These are phyloP conservation scores for Emydura subglobosa DNA, from an alignment of 2,113 vertebrate genomes.

Conservation along the genomic window DNA sequence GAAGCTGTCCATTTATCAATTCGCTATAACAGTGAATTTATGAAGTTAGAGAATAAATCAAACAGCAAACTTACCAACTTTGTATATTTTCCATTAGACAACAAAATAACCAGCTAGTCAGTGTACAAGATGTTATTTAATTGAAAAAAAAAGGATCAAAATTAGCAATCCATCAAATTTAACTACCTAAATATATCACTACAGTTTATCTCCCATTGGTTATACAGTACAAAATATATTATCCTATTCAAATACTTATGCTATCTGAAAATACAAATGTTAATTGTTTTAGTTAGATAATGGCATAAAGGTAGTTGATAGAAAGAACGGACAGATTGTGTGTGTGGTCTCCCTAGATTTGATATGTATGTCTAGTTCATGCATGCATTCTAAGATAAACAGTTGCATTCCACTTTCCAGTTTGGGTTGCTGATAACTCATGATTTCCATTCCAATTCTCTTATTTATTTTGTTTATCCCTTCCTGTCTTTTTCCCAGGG, in stretches of 20 bases:
- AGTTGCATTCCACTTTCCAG: conserved; percentile 76
- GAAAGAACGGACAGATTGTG: conserved; percentile 14
- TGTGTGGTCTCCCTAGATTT: conserved; percentile 8
- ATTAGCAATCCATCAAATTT: conserved; percentile 22
- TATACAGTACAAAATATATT: not conserved
- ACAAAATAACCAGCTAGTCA: not conserved
- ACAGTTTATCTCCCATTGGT: not conserved
- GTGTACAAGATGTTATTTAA: conserved; percentile 42
- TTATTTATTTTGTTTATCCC: conserved; percentile 83
- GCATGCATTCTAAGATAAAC: conserved; percentile 26
- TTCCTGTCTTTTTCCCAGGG: conserved; percentile 76
- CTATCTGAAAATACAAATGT: not conserved
- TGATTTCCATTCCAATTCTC: conserved; percentile 66
- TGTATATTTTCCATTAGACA: not conserved
- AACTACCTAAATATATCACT: conserved; percentile 4
- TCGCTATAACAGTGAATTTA: not conserved
- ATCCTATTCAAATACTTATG: not conserved
- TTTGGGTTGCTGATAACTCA: conserved; percentile 64
- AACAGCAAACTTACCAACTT: not conserved
- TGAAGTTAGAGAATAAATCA: not conserved
- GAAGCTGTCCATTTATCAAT: not conserved
- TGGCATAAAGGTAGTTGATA: not conserved
- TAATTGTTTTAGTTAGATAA: conserved; percentile 13
- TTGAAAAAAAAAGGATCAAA: conserved; percentile 46
- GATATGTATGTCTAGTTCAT: conserved; percentile 9